phyloP scores from a whole-genome alignment of 1,140 invertebrate genomes.

The Chymomyza costata region DNA sequence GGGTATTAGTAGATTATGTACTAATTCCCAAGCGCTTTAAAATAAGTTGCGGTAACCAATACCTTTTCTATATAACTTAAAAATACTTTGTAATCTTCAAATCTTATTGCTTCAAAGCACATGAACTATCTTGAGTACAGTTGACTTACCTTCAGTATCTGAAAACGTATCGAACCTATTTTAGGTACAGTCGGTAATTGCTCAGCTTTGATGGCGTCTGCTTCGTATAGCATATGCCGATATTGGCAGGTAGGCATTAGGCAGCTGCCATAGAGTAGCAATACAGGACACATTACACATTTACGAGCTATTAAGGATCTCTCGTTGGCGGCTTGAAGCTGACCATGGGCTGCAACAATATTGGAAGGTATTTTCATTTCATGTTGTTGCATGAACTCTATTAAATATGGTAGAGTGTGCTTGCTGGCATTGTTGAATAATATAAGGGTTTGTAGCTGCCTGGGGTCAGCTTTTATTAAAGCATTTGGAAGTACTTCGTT shows the following conservation, averaged over 20 bases:
- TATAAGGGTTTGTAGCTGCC: conserved; percentile 9
- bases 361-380: not conserved
- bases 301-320: not conserved
- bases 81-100: too few relatives aligned
- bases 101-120: too few relatives aligned
- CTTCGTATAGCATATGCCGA: conserved; percentile 11
- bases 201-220: not conserved
- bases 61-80: not conserved
- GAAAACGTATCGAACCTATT: conserved; percentile 2
- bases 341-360: not conserved
- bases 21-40: too few relatives aligned
- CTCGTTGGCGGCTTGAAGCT: conserved; percentile 5
- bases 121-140: too few relatives aligned
- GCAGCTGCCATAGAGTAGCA: conserved; percentile 14
- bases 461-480: not conserved
- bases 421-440: too few relatives aligned
- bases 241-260: conserved; percentile 32
- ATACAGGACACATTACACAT: conserved; percentile 14
- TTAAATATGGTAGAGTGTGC: conserved; percentile 15
- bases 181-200: conserved; percentile 30
- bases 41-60: too few relatives aligned
- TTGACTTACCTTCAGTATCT: too few relatives aligned
- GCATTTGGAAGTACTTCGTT: not conserved
- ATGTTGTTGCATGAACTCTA: conserved; percentile 22
- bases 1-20: too few relatives aligned